Conservation (phyloP, 37 sponge, comb jelly and placozoan genomes). For the Agelas oroides region DNA sequence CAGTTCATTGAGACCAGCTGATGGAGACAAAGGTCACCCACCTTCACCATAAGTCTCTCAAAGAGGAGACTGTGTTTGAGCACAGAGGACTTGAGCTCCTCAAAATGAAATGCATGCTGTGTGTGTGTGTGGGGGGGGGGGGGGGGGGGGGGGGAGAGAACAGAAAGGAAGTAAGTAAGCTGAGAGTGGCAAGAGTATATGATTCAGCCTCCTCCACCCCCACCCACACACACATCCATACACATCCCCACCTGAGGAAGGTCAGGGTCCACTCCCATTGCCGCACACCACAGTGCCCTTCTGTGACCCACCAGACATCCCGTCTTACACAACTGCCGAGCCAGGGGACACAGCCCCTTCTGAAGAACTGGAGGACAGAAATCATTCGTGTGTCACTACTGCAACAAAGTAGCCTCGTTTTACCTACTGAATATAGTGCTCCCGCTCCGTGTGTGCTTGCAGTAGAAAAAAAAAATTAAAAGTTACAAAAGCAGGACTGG, state of each 20-base stretch:
- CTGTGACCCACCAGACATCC: conserved; percentile 61
- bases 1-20: background rate
- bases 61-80: conserved; percentile 40
- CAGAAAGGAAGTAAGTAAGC: too few species aligned
- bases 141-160: too few species aligned
- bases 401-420: too few species aligned
- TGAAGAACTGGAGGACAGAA: conserved; percentile 24
- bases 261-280: conserved; percentile 62
- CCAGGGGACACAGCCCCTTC: conserved; percentile 53
- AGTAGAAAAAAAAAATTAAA: too few species aligned
- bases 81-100: conserved; percentile 57
- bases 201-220: too few species aligned
- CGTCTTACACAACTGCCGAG: conserved; percentile 57
- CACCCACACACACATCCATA: too few species aligned
- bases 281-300: conserved; percentile 65
- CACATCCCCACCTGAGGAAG: conserved; percentile 1
- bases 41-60: conserved; percentile 67
- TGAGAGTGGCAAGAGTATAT: too few species aligned
- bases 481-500: conserved; percentile 48
- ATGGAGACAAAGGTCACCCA: background rate
- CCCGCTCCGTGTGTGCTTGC: too few species aligned
- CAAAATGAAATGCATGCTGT: conserved; percentile 32
- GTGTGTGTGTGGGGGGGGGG: background rate
- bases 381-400: too few species aligned
- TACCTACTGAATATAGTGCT: too few species aligned